Evolutionary conservation across 1,140 invertebrate species (phyloP).

Genomic region (Hydropsyche tenuis): DNA sequence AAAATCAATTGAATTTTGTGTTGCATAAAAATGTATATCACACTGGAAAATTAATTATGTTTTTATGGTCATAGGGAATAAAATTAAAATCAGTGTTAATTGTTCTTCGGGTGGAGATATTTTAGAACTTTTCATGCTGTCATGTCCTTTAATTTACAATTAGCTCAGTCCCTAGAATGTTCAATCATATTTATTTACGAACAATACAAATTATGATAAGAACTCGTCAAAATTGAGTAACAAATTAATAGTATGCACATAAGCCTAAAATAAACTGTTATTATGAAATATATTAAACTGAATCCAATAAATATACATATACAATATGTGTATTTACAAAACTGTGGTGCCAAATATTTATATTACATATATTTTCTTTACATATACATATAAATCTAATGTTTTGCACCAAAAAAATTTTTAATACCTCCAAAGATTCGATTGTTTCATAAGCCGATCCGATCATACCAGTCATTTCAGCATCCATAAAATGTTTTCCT

Average conservation of each 20-base stretch:
- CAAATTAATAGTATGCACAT: too few relatives aligned
- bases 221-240: too few relatives aligned
- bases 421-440: slow-evolving; percentile 68
- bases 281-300: too few relatives aligned
- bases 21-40: too few relatives aligned
- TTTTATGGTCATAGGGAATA: too few relatives aligned
- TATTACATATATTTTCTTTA: neutral
- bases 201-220: too few relatives aligned
- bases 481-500: slow-evolving; percentile 76
- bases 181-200: too few relatives aligned
- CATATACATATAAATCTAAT: neutral
- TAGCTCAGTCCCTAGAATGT: slow-evolving; percentile 4
- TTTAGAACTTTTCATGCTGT: slow-evolving; percentile 44
- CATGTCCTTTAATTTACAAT: too few relatives aligned
- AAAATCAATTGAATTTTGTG: too few relatives aligned
- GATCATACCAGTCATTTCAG: slow-evolving; percentile 74
- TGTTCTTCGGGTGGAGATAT: slow-evolving; percentile 57
- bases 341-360: slow-evolving; percentile 5
- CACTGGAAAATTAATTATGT: too few relatives aligned
- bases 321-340: slow-evolving; percentile 6
- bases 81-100: too few relatives aligned
- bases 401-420: slow-evolving; percentile 10
- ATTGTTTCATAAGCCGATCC: slow-evolving; percentile 67
- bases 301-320: neutral
- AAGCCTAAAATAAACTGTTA: too few relatives aligned